Percentiles rank a stretch among this genome's conserved stretches.
phyloP scores from a whole-genome alignment of 30 jellyfish, hydroid and myxozoan genomes.

The Aurelia aurita complex sp. Pacific region DNA sequence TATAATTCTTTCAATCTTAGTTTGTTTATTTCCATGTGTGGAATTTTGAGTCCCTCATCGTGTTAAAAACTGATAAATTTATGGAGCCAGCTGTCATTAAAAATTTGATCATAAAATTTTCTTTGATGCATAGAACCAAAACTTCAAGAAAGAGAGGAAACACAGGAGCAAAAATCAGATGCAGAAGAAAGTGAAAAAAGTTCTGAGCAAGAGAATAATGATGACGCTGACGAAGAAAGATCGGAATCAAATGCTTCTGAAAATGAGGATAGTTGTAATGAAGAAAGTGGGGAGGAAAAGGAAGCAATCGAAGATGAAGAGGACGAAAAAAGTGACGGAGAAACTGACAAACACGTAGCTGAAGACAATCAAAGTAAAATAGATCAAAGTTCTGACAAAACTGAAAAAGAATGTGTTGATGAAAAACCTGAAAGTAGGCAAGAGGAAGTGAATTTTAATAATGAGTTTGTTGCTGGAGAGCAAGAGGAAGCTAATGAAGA shows the following conservation, averaged over 20 bases:
- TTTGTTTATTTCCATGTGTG: too few species aligned
- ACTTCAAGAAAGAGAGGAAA: neutral
- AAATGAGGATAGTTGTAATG: neutral
- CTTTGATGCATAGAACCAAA: too few species aligned
- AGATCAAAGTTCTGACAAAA: too few species aligned
- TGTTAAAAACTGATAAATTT: too few species aligned
- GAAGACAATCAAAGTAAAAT: neutral
- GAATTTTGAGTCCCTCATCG: too few species aligned
- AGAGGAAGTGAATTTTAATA: too few species aligned
- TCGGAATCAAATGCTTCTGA: too few species aligned
- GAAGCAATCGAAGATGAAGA: neutral
- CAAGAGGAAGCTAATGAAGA: neutral
- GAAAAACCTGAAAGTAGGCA: too few species aligned
- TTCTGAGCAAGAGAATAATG: conserved; percentile 2
- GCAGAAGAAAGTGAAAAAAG: neutral
- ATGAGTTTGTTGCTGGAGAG: neutral
- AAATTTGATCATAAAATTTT: too few species aligned
- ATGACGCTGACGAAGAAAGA: neutral
- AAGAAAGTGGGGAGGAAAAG: neutral
- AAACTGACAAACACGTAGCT: neutral
- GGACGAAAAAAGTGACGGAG: neutral
- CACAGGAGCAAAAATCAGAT: neutral
- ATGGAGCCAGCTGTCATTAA: too few species aligned
- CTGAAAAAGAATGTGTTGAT: too few species aligned
- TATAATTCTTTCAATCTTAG: too few species aligned